Evolutionary conservation across 2,113 vertebrate genomes (phyloP).

Genomic region (Ageneiosus marmoratus): DNA sequence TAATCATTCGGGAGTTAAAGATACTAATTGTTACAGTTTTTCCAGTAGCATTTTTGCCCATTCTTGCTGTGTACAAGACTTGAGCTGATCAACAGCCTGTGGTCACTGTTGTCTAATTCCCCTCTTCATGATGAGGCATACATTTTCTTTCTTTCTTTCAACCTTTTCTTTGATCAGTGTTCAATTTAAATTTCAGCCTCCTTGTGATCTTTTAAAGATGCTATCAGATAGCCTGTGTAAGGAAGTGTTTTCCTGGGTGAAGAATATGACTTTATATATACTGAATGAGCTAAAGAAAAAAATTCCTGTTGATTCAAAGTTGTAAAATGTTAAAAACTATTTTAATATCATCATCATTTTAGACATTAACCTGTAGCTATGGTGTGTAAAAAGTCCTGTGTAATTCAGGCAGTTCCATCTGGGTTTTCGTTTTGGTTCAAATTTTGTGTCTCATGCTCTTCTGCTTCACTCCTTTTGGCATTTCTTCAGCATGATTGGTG

Average conservation of each 20-base stretch:
- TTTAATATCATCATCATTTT: neutral
- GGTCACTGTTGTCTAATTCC: too few relatives aligned
- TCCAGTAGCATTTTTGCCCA: too few relatives aligned
- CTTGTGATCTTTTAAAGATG: neutral
- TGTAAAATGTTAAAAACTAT: neutral
- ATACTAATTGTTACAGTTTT: too few relatives aligned
- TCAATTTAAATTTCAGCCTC: neutral
- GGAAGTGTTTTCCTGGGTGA: neutral
- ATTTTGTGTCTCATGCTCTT: conserved; percentile 16
- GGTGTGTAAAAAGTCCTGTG: neutral
- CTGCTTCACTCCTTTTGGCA: conserved; percentile 26
- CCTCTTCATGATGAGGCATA: too few relatives aligned
- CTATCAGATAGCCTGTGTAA: neutral
- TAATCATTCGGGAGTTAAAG: too few relatives aligned
- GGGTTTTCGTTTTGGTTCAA: neutral
- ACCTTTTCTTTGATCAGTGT: neutral
- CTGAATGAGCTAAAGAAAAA: neutral
- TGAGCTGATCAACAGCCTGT: too few relatives aligned
- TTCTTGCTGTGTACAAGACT: too few relatives aligned
- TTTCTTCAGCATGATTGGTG: conserved; percentile 25
- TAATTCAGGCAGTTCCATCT: neutral
- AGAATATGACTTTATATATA: neutral
- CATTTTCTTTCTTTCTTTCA: neutral
- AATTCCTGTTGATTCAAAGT: neutral
- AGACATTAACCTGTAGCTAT: neutral